Evolutionary conservation across 1,140 invertebrate species (phyloP).

Genomic region (Heliconius hermathena): DNA sequence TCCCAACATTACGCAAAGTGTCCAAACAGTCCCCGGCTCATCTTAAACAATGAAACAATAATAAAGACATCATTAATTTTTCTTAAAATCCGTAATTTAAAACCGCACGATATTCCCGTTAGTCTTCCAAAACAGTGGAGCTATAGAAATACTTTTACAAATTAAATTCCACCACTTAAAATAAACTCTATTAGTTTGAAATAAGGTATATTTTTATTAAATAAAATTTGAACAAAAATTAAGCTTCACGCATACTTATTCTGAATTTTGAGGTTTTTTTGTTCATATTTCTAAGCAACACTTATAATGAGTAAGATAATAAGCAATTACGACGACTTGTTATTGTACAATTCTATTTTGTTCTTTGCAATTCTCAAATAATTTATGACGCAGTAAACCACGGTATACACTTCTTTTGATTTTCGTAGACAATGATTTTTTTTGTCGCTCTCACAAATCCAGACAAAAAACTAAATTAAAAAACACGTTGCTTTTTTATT

Average conservation of each 20-base stretch:
- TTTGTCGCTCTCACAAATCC: slow-evolving; percentile 22
- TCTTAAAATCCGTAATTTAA: slow-evolving; percentile 60
- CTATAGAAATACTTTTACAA: slow-evolving; percentile 14
- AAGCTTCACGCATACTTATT: slow-evolving; percentile 68
- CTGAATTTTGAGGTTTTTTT: slow-evolving; percentile 59
- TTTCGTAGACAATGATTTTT: slow-evolving; percentile 42
- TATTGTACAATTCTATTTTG: slow-evolving; percentile 65
- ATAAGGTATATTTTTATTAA: slow-evolving; percentile 32
- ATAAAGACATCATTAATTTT: slow-evolving; percentile 76
- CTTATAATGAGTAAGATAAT: slow-evolving; percentile 68
- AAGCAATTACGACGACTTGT: slow-evolving; percentile 61
- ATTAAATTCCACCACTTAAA: not conserved
- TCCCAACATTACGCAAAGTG: slow-evolving; percentile 76
- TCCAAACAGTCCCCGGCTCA: slow-evolving; percentile 65
- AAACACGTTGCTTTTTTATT: not conserved
- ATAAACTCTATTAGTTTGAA: slow-evolving; percentile 32
- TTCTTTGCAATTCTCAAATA: slow-evolving; percentile 56
- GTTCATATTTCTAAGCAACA: slow-evolving; percentile 67
- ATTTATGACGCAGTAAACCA: slow-evolving; percentile 57
- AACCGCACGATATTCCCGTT: slow-evolving; percentile 72
- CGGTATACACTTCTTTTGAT: slow-evolving; percentile 40
- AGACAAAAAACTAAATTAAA: not conserved
- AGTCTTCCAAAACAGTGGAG: slow-evolving; percentile 44
- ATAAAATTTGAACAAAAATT: slow-evolving; percentile 41
- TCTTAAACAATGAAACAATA: slow-evolving; percentile 67